phyloP scores from a whole-genome alignment of 2,888 invertebrate genomes.

The Ophion costatus region DNA sequence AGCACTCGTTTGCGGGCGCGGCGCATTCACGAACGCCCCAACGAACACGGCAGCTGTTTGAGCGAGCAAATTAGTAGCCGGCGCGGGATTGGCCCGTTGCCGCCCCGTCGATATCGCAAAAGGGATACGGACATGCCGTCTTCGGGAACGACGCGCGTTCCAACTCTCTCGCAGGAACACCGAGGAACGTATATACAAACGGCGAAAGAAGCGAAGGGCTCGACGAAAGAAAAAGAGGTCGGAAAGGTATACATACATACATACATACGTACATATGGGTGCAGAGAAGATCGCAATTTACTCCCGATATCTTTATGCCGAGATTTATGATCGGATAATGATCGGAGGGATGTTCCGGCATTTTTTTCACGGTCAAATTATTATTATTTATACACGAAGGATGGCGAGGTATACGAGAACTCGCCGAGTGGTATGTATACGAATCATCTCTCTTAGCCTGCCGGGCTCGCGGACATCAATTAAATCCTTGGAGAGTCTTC shows the following conservation, averaged over 20 bases:
- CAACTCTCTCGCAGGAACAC: constrained; percentile 49
- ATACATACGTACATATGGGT: constrained; percentile 26
- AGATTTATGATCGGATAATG: constrained; percentile 83
- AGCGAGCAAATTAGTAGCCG: constrained; percentile 83
- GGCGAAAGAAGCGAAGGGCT: constrained; percentile 34
- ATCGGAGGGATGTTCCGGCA: constrained; percentile 83
- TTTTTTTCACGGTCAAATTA: constrained; percentile 79
- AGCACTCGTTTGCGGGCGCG: constrained; percentile 69
- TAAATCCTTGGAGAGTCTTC: constrained; percentile 71
- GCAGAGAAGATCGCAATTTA: constrained; percentile 79
- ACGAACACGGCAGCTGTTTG: constrained; percentile 83
- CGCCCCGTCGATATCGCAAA: constrained; percentile 82
- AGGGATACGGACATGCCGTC: constrained; percentile 70
- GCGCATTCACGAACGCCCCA: constrained; percentile 78
- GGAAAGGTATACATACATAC: constrained; percentile 8
- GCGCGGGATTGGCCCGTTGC: constrained; percentile 83
- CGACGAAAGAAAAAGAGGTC: constrained; percentile 43
- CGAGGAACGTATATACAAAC: constrained; percentile 34
- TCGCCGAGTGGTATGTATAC: constrained; percentile 54
- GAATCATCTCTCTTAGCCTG: constrained; percentile 24
- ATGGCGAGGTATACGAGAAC: constrained; percentile 59
- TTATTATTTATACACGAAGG: constrained; percentile 82
- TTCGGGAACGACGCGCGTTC: constrained; percentile 52
- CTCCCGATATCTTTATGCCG: constrained; percentile 83
- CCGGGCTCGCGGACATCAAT: constrained; percentile 76